These are phyloP conservation scores for Apomyelois bistriatella DNA, from an alignment of 2,888 invertebrate species.

Conservation along the genomic window DNA sequence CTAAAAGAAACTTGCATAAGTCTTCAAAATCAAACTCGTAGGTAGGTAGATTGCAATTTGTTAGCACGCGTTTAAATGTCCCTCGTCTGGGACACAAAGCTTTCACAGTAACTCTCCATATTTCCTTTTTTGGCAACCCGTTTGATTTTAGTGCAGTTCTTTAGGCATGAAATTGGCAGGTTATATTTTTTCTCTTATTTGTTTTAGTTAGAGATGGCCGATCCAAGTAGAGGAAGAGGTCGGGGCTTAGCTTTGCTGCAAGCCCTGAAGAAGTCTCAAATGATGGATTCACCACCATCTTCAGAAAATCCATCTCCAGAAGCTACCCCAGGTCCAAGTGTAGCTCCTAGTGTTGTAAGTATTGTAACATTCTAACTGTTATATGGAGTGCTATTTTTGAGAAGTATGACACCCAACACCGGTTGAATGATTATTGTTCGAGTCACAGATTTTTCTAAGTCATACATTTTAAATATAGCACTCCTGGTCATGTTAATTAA, in stretches of 20 bases:
- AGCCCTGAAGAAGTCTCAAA: constrained; percentile 52
- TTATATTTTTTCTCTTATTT: neutral
- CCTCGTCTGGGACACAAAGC: no score
- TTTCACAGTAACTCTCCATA: no score
- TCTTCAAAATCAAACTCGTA: neutral
- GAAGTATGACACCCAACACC: no score
- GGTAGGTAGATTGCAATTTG: constrained; percentile 4
- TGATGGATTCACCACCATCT: constrained; percentile 35
- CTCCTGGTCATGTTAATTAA: no score
- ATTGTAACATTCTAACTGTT: no score
- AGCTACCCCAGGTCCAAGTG: constrained; percentile 39
- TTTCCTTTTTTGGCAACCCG: no score
- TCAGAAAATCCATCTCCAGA: constrained; percentile 41
- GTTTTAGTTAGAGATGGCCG: constrained; percentile 42
- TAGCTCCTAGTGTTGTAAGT: constrained; percentile 45
- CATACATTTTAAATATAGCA: no score
- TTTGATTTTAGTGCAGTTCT: no score
- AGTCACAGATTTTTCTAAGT: no score
- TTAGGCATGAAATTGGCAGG: no score
- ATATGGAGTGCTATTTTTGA: no score
- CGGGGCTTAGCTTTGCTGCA: constrained; percentile 60
- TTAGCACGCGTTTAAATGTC: neutral
- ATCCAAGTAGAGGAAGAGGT: constrained; percentile 56
- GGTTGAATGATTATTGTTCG: no score
- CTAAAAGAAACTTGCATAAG: neutral